Percentiles rank a stretch among this genome's conserved stretches.
phyloP scores from a whole-genome alignment of 2,888 invertebrate genomes.

The Thereva unica region DNA sequence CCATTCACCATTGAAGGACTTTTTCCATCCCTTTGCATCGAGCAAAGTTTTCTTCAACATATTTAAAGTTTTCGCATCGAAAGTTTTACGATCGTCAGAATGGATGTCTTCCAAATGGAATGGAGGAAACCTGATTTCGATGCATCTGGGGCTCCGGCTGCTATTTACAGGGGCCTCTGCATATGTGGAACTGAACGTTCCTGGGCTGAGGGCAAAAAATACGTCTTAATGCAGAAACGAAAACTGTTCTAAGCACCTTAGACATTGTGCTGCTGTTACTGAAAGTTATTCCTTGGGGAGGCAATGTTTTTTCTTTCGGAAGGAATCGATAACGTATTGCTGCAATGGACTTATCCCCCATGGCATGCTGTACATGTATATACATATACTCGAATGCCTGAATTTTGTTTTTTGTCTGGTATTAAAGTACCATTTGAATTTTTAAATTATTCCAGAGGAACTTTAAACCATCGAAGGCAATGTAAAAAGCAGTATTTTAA shows the following conservation, averaged over 20 bases:
- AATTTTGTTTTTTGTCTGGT: not conserved
- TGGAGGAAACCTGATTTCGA: conserved; percentile 4
- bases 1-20: conserved; percentile 19
- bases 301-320: conserved; percentile 3
- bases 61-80: conserved; percentile 34
- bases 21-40: conserved; percentile 21
- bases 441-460: no score
- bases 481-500: no score
- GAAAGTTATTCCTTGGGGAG: not conserved
- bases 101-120: conserved; percentile 25
- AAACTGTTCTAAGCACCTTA: conserved; percentile 18
- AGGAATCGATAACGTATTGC: conserved; percentile 19
- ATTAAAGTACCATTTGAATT: no score
- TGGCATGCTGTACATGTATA: not conserved
- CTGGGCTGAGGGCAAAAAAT: conserved; percentile 1
- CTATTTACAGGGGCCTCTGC: conserved; percentile 13
- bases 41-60: conserved; percentile 22
- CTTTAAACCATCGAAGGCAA: no score
- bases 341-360: not conserved
- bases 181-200: conserved; percentile 12
- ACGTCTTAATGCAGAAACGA: conserved; percentile 11
- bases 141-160: conserved; percentile 12
- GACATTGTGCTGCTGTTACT: conserved; percentile 15
- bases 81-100: conserved; percentile 31
- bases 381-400: not conserved